A percentile compares a stretch with the other conserved stretches of the same genome.
Evolutionary conservation across 2,797 vertebrate species (phyloP).

Genomic region (Pipistrellus pygmaeus): DNA sequence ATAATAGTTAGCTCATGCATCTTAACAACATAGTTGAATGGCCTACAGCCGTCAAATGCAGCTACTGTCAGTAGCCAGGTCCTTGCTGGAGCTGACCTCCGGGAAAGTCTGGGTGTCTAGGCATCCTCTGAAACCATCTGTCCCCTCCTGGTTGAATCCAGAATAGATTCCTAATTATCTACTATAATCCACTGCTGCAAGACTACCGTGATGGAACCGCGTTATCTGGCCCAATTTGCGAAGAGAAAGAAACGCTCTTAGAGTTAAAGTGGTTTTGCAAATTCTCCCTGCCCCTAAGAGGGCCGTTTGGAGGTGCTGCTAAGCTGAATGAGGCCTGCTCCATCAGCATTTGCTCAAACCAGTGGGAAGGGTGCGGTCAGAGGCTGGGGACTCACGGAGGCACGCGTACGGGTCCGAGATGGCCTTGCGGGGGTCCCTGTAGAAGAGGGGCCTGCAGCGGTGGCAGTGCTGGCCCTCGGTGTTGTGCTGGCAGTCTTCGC

Average conservation of each 20-base stretch:
- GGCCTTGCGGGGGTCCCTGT: constrained; percentile 87
- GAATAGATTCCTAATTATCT: background rate
- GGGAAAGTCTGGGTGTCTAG: fast-evolving
- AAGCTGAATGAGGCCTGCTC: background rate
- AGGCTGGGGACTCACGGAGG: constrained; percentile 87
- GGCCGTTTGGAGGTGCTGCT: background rate
- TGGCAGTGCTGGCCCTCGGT: constrained; percentile 92
- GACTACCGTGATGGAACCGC: no score
- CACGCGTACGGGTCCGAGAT: constrained; percentile 88
- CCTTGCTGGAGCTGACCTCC: background rate
- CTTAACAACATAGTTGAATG: background rate
- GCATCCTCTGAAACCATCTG: background rate
- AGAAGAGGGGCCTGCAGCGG: constrained; percentile 89
- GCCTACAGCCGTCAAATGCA: background rate
- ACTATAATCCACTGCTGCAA: fast-evolving
- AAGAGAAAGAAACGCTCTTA: background rate
- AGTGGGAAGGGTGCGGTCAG: background rate
- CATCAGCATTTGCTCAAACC: background rate
- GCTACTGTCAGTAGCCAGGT: background rate
- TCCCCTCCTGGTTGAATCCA: background rate
- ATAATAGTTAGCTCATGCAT: background rate
- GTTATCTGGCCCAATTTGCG: background rate
- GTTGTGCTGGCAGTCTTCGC: constrained; percentile 91
- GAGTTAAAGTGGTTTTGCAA: background rate
- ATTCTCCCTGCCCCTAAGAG: background rate